phyloP scores from a whole-genome alignment of 2,888 invertebrate genomes.

The Pharmacophagus antenor region DNA sequence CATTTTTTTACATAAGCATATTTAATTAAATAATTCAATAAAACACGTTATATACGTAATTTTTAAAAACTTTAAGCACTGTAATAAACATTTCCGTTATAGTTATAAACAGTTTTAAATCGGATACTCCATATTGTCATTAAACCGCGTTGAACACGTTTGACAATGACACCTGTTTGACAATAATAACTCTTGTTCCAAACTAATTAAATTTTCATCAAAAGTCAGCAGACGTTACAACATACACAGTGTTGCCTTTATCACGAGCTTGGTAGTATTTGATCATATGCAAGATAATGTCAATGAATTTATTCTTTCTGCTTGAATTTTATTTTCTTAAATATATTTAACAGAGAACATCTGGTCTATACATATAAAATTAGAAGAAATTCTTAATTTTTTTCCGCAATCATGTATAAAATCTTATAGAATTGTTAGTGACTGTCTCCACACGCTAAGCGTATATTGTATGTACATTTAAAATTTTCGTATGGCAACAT shows the following conservation, averaged over 20 bases:
- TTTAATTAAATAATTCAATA: neutral
- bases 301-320: no score
- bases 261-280: neutral
- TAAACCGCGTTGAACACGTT: constrained; percentile 27
- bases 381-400: no score
- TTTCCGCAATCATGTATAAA: no score
- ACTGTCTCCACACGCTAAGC: no score
- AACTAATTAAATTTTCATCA: neutral
- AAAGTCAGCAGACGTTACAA: constrained; percentile 1
- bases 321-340: no score
- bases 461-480: neutral
- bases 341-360: no score
- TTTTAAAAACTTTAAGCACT: neutral
- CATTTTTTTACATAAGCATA: neutral
- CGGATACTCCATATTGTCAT: constrained; percentile 18
- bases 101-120: neutral
- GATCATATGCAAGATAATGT: no score
- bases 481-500: neutral
- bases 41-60: constrained; percentile 8
- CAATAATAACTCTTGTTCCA: constrained; percentile 4
- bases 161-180: constrained; percentile 30
- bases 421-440: no score
- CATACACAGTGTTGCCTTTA: neutral
- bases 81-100: neutral
- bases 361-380: no score